Evolutionary conservation across 1,140 invertebrate genomes (phyloP), one percentile per base, ranked within the genome.

Genomic region (Zaprionus davidi): DNA sequence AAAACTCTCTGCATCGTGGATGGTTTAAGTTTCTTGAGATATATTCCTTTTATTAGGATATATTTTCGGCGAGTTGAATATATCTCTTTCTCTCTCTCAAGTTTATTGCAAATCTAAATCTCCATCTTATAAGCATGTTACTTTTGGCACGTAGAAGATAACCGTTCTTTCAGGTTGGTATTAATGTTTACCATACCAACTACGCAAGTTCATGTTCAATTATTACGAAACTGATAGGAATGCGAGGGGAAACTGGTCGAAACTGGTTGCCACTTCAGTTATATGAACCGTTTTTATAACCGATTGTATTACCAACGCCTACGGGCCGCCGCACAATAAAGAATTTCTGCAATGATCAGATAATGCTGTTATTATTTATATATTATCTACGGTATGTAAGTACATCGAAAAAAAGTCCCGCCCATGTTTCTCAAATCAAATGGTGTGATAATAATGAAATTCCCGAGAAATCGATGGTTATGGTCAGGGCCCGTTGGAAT

Each of bases 401-500:
- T 51, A 51, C 46, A 51, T 51, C 46, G 46, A 24, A 6, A 51
- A 22, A 51, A 51, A 51, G 46, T 24, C 46, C 46, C 46, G 17
- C 11, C 46, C 46, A 13, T 51, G 46, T 51, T 51, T 51, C 12
- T 13, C 20, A 51, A 13, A 51, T 24, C 38, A 15, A 9, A 34
- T 51, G 46, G 5, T 24, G 46, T 51, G 46, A 51, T 51, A 51
- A 51, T 51, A 51, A 63, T n/a, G 5, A 28, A 56, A 31, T 28
- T 56, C n/a, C 53, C 6, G 5, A 31, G 26, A 28, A 28, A 56
- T 56, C 26, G 22, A 58, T 77, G 22, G 73, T 62, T 69, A 65
- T 83, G 81, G 80, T 82, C 76, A 83, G 59, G 81, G 73, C 58
- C 58, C 64, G 65, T 41, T 31, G 73, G 69, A 73, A 79, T 80